Base-by-base conservation (phyloP, 92 coral and sea anemone genomes). In the Palythoa heliodiscus region DNA sequence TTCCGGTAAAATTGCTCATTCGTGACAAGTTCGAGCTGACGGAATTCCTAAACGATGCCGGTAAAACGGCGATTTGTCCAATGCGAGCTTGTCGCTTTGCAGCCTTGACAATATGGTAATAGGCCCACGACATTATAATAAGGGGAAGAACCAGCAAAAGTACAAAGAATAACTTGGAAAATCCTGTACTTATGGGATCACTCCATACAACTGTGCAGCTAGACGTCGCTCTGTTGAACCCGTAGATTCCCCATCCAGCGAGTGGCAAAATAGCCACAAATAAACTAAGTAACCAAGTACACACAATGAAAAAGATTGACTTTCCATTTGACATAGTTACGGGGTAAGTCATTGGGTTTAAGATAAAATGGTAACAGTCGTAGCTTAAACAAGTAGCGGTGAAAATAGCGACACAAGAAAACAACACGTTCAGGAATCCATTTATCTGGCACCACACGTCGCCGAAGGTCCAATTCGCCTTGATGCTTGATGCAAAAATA, bases 171-270 rank as follows among this genome's bases (percentile, higher is more conserved):
- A 97, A 88, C 84, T 95, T 97, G 24, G 96, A 88, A 76, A 93
- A 97, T 24, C 99, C 99, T 39, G 91, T 93, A 78, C 97, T 97
- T 52, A 91, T 84, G 3, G 95, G 64, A 71, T 89, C 87, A 68
- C 89, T 89, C 99, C 99, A 97, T 3, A 88, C 52, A 19, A 97
- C 99, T 5, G 98, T 93, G 61, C 99, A 97, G 10, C 96, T 87
- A 29, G 88, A 83, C 68, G 91, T 95, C 11, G 91, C 82, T 47
- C 75, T 40, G 70, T 91, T 93, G 86, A 89, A 96, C 17, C 98
- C 98, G 70, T 93, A 97, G 22, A 90, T 91, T 35, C 99, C 99
- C 99, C 99, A 97, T 17, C 99, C 99, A 35, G 91, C 70, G 40
- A 97, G 90, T 15, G 99, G 99, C 20, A 97, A 86, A 75, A 89